A percentile compares a stretch with the other conserved stretches of the same genome.
Evolutionary conservation across 2,797 vertebrate genomes (phyloP).

Genomic region (Anabas testudineus): DNA sequence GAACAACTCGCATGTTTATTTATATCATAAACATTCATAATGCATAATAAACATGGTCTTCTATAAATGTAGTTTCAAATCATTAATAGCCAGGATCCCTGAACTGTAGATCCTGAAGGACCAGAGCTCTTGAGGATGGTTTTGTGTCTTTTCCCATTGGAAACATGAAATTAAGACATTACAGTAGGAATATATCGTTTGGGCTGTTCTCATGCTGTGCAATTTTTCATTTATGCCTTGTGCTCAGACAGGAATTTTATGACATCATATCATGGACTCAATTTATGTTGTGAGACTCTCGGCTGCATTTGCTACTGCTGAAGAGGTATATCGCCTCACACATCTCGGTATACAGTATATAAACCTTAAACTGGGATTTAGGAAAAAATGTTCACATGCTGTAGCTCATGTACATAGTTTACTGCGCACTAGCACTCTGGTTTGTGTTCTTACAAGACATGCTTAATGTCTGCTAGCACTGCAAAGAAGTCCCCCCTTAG

Average conservation of each 20-base stretch:
- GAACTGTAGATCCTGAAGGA: constrained; percentile 45
- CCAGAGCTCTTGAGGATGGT: constrained; percentile 39
- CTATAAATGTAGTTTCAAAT: constrained; percentile 58
- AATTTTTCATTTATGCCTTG: constrained; percentile 57
- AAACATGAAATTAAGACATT: constrained; percentile 62
- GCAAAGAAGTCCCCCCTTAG: constrained; percentile 15
- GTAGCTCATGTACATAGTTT: constrained; percentile 20
- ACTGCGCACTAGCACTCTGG: constrained; percentile 17
- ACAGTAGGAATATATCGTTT: constrained; percentile 38
- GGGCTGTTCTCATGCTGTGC: constrained; percentile 46
- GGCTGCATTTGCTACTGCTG: constrained; percentile 44
- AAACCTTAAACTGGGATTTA: constrained; percentile 22
- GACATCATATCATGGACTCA: constrained; percentile 43
- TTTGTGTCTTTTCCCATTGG: constrained; percentile 56
- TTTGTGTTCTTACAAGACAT: constrained; percentile 16
- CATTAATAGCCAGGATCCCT: constrained; percentile 50
- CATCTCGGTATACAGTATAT: constrained; percentile 44
- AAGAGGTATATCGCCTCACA: constrained; percentile 32
- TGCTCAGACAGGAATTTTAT: constrained; percentile 58
- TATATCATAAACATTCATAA: constrained; percentile 40
- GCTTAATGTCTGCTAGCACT: constrained; percentile 37
- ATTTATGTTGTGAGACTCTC: constrained; percentile 43
- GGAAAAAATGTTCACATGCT: constrained; percentile 36
- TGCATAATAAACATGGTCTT: constrained; percentile 45
- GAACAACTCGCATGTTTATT: constrained; percentile 25